A percentile compares a stretch with the other conserved stretches of the same genome.
These are phyloP conservation scores for Ficedula albicollis DNA, from an alignment of 2,797 vertebrate species.

Conservation along the genomic window DNA sequence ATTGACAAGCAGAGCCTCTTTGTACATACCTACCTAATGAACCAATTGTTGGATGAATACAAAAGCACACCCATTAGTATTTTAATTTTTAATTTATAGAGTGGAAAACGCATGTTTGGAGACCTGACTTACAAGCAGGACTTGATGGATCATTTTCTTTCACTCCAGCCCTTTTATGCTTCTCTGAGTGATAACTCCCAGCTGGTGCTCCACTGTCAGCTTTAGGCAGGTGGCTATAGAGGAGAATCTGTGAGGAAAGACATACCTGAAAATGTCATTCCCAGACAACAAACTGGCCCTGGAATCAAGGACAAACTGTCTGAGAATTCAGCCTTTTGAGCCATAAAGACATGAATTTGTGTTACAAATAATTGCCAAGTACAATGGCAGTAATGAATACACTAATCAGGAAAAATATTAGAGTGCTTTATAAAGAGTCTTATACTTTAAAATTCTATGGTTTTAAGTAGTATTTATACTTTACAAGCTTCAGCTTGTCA, in stretches of 20 bases:
- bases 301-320: neutral
- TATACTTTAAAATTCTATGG: neutral
- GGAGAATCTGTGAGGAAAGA: neutral
- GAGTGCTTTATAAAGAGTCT: neutral
- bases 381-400: neutral
- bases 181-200: slow-evolving; percentile 20
- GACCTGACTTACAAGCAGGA: slow-evolving; percentile 24
- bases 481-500: neutral
- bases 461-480: neutral
- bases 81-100: slow-evolving; percentile 61
- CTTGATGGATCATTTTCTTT: slow-evolving; percentile 52
- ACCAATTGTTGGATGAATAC: slow-evolving; percentile 33
- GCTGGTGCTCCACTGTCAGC: slow-evolving; percentile 47
- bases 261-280: slow-evolving; percentile 46
- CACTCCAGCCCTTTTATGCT: neutral
- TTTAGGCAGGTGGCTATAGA: slow-evolving; percentile 11
- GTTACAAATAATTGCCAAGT: neutral
- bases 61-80: slow-evolving; percentile 54
- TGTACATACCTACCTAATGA: slow-evolving; percentile 66
- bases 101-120: slow-evolving; percentile 50
- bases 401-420: neutral
- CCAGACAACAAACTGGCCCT: neutral
- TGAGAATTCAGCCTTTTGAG: neutral
- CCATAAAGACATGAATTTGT: neutral
- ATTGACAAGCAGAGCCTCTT: slow-evolving; percentile 59